Evolutionary conservation across 2,888 invertebrate species (phyloP).

Genomic region (Acronicta aceris): DNA sequence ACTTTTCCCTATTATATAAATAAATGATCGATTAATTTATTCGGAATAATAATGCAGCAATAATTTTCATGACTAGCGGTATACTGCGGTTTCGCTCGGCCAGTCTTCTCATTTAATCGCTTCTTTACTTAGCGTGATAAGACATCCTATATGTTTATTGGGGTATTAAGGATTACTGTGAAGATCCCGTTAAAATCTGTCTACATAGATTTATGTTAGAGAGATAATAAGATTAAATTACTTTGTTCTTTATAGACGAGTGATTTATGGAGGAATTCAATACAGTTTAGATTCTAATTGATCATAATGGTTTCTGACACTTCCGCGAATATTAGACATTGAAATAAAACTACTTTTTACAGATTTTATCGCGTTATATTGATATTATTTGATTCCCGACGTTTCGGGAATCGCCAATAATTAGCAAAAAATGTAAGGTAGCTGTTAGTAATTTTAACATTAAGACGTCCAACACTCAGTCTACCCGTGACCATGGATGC

Average conservation of each 20-base stretch:
- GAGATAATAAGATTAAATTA: slow-evolving; percentile 16
- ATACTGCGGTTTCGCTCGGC: slow-evolving; percentile 33
- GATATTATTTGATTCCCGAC: too few species aligned
- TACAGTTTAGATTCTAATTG: slow-evolving; percentile 10
- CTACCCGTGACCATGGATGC: too few species aligned
- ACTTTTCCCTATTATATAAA: not conserved
- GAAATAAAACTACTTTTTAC: too few species aligned
- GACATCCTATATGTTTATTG: slow-evolving; percentile 50
- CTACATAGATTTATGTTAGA: slow-evolving; percentile 28
- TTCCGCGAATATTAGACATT: too few species aligned
- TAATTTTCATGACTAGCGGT: slow-evolving; percentile 36
- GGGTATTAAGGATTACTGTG: slow-evolving; percentile 47
- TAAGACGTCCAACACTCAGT: too few species aligned
- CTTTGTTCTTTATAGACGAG: slow-evolving; percentile 3
- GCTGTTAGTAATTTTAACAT: too few species aligned
- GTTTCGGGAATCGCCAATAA: too few species aligned
- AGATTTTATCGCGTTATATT: too few species aligned
- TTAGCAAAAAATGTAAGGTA: too few species aligned
- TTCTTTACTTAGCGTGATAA: slow-evolving; percentile 38
- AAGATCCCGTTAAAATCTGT: slow-evolving; percentile 39
- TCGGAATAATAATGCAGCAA: slow-evolving; percentile 7
- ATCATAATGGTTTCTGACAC: too few species aligned
- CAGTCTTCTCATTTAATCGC: slow-evolving; percentile 42
- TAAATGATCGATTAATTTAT: not conserved
- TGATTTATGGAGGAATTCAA: slow-evolving; percentile 35